A percentile compares a stretch with the other conserved stretches of the same genome.
Evolutionary conservation across 2,888 invertebrate genomes (phyloP).

Genomic region (Cheilosia variabilis): DNA sequence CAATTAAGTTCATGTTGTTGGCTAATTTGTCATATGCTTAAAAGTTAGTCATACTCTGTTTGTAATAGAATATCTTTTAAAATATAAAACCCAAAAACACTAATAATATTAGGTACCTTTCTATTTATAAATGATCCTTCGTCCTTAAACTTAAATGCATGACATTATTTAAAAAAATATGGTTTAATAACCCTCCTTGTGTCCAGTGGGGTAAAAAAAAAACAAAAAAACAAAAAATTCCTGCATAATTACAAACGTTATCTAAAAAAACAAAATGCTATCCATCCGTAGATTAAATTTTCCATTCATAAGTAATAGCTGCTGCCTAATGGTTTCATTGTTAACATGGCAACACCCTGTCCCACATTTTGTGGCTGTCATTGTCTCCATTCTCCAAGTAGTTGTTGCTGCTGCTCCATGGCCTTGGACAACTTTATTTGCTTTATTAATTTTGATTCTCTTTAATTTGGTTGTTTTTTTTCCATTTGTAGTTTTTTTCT

Average conservation of each 20-base stretch:
- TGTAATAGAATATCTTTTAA: no score
- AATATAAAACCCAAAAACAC: no score
- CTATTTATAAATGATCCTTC: no score
- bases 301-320: not conserved
- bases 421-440: conserved; percentile 65
- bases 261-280: not conserved
- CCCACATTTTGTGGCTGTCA: conserved; percentile 32
- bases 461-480: conserved; percentile 49
- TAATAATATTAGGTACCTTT: no score
- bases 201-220: no score
- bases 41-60: no score
- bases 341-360: conserved; percentile 31
- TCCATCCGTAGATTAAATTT: not conserved
- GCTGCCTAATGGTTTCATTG: not conserved
- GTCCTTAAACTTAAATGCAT: no score
- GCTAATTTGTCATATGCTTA: no score
- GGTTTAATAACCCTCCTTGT: no score
- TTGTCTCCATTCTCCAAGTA: conserved; percentile 6
- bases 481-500: conserved; percentile 2
- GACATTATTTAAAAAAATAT: no score
- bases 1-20: no score
- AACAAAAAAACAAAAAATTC: not conserved
- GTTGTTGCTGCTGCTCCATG: conserved; percentile 51
- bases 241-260: no score
- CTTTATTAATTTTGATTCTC: conserved; percentile 62